Evolutionary conservation across 2,797 vertebrate genomes (phyloP), one percentile per base, ranked within the genome.

Genomic region (Triplophysa yarkandensis): DNA sequence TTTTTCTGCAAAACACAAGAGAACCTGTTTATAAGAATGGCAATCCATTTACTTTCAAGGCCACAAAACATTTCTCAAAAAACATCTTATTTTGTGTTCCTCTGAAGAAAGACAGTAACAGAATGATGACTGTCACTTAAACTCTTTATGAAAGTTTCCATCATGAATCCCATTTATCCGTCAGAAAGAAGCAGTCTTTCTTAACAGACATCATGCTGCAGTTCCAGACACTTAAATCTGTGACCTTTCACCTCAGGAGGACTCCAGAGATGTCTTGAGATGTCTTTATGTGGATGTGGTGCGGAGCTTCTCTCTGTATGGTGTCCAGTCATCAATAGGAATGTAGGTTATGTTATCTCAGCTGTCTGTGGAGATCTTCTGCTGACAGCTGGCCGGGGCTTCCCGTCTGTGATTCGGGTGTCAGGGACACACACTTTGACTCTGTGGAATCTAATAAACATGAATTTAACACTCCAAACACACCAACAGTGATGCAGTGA

Each of bases 281-380:
- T 78, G n/a, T n/a, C n/a, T 74, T 78, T 1, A 5, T 72, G 78
- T 81, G 69, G 76, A 78, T 78, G 76, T 52, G 71, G 61, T 75
- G 48, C 72, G 44, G 32, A 67, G 65, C 41, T 25, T 55, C 71
- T 68, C 76, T 75, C 57, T 27, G 39, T 72, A 43, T 7, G 14
- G 54, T 50, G 71, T n/a, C 32, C 36, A 32, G 44, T 61, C 72
- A 73, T 82, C 76, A 71, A 27, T 71, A 52, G 60, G 76, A 66
- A 78, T 77, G 68, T 66, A 16, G 69, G 61, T 23, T 52, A 41
- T 70, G 46, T 79, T 66, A 79, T 77, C 61, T 69, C 50, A 44
- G 58, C 44, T 39, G 27, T 65, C 71, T 55, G 10, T 64, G 61
- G 55, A 21, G 34, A 57, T 76, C 63, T 76, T 66, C 65, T 60